Percentiles rank a stretch among this genome's conserved stretches.
Evolutionary conservation across 2,888 invertebrate genomes (phyloP).

Genomic region (Spicauda simplicius): DNA sequence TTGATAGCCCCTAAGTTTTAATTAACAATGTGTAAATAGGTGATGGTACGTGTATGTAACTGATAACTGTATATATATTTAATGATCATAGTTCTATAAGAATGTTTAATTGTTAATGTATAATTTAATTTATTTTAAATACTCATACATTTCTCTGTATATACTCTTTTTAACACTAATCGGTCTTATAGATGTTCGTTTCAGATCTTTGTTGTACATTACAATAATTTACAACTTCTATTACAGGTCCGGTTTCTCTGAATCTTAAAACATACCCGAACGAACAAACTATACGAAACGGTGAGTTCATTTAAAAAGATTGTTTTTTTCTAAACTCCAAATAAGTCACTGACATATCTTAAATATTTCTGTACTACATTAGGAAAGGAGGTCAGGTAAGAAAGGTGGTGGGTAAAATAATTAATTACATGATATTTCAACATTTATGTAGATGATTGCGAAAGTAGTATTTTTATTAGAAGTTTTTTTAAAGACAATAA

Average conservation of each 20-base stretch:
- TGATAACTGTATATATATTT: background rate
- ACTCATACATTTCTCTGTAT: no score
- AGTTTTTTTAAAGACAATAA: no score
- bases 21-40: background rate
- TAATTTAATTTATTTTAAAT: no score
- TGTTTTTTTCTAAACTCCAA: background rate
- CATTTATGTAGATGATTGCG: no score
- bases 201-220: background rate
- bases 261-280: slow-evolving; percentile 91
- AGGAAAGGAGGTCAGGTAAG: slow-evolving; percentile 44
- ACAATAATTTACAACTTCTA: slow-evolving; percentile 11
- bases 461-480: no score
- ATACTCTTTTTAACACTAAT: no score
- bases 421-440: background rate
- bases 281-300: slow-evolving; percentile 92
- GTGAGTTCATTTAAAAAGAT: slow-evolving; percentile 85
- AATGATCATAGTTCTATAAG: no score
- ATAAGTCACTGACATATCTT: background rate
- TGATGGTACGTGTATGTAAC: background rate
- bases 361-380: background rate
- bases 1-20: background rate
- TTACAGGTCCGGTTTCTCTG: slow-evolving; percentile 77
- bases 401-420: slow-evolving; percentile 19
- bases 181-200: no score
- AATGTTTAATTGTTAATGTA: no score